phyloP scores from a whole-genome alignment of 2,888 invertebrate species.

The Stenurella melanura region DNA sequence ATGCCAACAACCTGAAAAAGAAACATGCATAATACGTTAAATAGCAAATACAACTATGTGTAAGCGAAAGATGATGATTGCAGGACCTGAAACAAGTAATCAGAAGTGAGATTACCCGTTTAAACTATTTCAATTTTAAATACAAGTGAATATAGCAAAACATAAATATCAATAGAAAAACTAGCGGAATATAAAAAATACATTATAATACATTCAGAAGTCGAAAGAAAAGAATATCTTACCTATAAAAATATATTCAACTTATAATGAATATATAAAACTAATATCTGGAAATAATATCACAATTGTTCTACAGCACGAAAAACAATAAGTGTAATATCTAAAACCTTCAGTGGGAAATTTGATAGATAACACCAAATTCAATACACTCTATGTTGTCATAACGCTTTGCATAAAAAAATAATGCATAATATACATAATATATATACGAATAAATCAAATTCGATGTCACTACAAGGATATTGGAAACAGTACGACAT shows the following conservation, averaged over 20 bases:
- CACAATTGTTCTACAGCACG: slow-evolving; percentile 19
- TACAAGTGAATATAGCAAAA: slow-evolving; percentile 33
- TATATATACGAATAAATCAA: too few relatives aligned
- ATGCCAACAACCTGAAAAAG: slow-evolving; percentile 44
- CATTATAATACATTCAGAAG: slow-evolving; percentile 3
- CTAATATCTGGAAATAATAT: slow-evolving; percentile 26
- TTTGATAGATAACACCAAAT: neutral
- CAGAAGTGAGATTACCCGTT: slow-evolving; percentile 12
- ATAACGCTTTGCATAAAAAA: too few relatives aligned
- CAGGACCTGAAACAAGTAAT: slow-evolving; percentile 24
- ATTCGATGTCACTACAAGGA: too few relatives aligned
- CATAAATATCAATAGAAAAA: slow-evolving; percentile 24
- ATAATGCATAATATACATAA: too few relatives aligned
- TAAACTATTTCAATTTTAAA: slow-evolving; percentile 23
- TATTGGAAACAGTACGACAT: too few relatives aligned
- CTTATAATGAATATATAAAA: slow-evolving; percentile 21
- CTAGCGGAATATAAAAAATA: slow-evolving; percentile 15
- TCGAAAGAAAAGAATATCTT: slow-evolving; percentile 17
- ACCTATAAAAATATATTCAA: slow-evolving; percentile 35
- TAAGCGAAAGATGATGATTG: slow-evolving; percentile 12
- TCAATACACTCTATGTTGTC: too few relatives aligned
- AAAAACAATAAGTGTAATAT: neutral
- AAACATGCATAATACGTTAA: slow-evolving; percentile 44
- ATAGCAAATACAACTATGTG: slow-evolving; percentile 24
- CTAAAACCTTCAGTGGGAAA: neutral